These are phyloP conservation scores for Drosophila mercatorum DNA, from an alignment of 2,888 invertebrate genomes.

Conservation along the genomic window DNA sequence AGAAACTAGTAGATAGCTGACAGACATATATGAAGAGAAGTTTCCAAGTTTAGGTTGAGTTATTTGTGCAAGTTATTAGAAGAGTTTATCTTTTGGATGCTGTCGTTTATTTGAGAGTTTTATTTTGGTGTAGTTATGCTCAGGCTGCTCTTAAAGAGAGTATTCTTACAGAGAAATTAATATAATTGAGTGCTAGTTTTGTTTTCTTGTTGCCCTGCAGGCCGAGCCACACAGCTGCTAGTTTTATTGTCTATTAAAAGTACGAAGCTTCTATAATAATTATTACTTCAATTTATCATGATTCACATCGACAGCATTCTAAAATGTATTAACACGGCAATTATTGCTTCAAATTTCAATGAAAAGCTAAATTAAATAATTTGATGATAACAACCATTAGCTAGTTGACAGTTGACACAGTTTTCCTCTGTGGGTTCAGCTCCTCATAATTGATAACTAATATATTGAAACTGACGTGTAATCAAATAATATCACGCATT, in stretches of 20 bases:
- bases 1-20: no score
- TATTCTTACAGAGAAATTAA: not conserved
- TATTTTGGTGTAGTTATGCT: not conserved
- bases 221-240: not conserved
- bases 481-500: conserved; percentile 24
- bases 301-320: no score
- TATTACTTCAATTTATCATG: no score
- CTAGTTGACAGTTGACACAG: not conserved
- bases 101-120: no score
- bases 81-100: not conserved
- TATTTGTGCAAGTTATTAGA: not conserved
- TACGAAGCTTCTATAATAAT: no score
- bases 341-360: not conserved
- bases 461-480: not conserved
- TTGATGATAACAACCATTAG: not conserved
- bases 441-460: conserved; percentile 13
- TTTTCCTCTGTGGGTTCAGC: conserved; percentile 2
- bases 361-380: not conserved
- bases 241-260: no score
- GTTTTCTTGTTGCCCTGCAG: not conserved
- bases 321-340: no score
- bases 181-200: not conserved
- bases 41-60: not conserved
- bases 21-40: no score
- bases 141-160: not conserved